phyloP scores from a whole-genome alignment of 2,113 vertebrate species.

The Psephotus haematonotus region DNA sequence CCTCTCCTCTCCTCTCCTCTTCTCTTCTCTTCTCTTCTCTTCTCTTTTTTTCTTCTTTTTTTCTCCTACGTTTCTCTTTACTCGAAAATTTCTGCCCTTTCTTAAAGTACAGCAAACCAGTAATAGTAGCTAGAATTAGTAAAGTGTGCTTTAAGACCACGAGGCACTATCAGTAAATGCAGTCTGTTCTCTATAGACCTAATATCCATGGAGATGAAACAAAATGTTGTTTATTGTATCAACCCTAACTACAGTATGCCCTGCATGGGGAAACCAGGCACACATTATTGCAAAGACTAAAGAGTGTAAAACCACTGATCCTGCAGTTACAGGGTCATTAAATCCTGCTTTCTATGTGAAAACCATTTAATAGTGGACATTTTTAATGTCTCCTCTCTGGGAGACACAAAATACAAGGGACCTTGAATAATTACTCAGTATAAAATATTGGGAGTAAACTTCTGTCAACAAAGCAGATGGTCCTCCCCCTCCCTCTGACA shows the following conservation, averaged over 20 bases:
- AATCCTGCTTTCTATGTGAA: constrained; percentile 68
- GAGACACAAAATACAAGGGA: constrained; percentile 57
- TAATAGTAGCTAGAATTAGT: constrained; percentile 35
- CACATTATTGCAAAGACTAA: constrained; percentile 50
- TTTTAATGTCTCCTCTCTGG: constrained; percentile 64
- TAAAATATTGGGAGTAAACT: constrained; percentile 67
- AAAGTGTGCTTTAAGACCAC: constrained; percentile 51
- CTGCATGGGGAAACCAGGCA: constrained; percentile 18
- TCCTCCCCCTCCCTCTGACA: not conserved
- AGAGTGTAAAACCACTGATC: constrained; percentile 69
- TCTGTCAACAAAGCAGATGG: constrained; percentile 67
- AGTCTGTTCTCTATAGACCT: constrained; percentile 51
- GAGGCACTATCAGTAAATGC: constrained; percentile 42
- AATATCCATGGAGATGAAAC: constrained; percentile 54
- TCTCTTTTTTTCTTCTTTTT: not conserved
- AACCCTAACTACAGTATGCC: constrained; percentile 49
- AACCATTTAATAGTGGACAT: constrained; percentile 68
- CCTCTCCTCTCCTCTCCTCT: too few relatives aligned
- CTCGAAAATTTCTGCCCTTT: not conserved
- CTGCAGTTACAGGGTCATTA: constrained; percentile 71
- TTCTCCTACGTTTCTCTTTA: not conserved
- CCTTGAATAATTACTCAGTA: constrained; percentile 62
- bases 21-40: not conserved
- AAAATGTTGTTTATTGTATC: constrained; percentile 64
- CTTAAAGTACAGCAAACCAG: constrained; percentile 41